Conservation (phyloP, 2,113 vertebrate genomes). For the Apaloderma vittatum region DNA sequence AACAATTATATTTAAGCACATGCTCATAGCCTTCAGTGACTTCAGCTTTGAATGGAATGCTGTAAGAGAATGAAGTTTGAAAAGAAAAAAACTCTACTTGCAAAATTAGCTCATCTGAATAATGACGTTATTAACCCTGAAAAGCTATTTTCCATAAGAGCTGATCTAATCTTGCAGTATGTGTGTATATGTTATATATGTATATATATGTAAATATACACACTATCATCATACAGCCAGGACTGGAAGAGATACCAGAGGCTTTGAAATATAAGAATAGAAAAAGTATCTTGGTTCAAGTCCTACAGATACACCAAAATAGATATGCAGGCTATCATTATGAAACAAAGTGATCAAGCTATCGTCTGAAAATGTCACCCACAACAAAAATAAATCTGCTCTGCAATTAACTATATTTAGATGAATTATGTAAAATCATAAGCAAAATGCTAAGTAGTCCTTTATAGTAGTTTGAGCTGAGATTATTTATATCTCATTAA, state of each 20-base stretch:
- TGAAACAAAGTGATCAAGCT: conserved; percentile 68
- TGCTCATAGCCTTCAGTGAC: background rate
- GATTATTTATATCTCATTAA: conserved; percentile 74
- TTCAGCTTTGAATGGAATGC: background rate
- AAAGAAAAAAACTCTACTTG: background rate
- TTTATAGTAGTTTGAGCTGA: conserved; percentile 41
- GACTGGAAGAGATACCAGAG: background rate
- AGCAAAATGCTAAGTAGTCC: conserved; percentile 63
- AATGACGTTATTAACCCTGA: background rate
- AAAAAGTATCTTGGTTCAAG: conserved; percentile 8
- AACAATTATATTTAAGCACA: background rate
- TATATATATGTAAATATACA: background rate
- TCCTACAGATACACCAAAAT: conserved; percentile 43
- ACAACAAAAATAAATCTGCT: conserved; percentile 68
- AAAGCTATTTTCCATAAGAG: background rate
- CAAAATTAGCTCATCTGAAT: background rate
- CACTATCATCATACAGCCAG: background rate
- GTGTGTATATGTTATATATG: background rate
- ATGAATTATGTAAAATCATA: conserved; percentile 68
- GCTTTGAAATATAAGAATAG: background rate
- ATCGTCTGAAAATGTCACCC: conserved; percentile 63
- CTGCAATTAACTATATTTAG: conserved; percentile 71
- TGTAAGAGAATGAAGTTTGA: background rate
- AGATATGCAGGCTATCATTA: background rate
- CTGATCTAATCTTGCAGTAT: background rate